Evolutionary conservation across 2,888 invertebrate genomes (phyloP).

Genomic region (Gryllus longicercus): DNA sequence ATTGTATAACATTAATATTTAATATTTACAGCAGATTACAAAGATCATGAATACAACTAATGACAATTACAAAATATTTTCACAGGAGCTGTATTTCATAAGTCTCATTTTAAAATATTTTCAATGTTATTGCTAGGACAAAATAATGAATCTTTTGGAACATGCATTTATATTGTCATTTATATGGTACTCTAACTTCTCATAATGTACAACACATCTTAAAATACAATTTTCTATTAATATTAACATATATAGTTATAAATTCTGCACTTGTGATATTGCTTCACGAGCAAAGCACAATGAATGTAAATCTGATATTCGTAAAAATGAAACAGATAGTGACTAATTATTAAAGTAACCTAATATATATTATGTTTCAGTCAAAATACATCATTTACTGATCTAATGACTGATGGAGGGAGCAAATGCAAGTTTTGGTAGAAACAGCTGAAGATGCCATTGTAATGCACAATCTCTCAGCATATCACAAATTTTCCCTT

Average conservation of each 20-base stretch:
- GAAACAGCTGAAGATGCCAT: background rate
- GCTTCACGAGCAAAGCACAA: background rate
- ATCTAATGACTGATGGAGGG: slow-evolving; percentile 3
- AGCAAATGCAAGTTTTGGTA: no score
- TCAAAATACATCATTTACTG: background rate
- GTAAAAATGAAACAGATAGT: background rate
- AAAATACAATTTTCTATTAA: no score
- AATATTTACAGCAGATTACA: slow-evolving; percentile 2
- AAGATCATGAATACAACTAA: background rate
- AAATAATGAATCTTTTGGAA: no score
- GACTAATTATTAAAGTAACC: background rate
- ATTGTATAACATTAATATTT: background rate
- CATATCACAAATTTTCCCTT: background rate
- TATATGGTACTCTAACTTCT: no score
- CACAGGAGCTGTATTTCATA: background rate
- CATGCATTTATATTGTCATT: no score
- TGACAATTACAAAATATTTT: background rate
- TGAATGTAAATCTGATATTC: background rate
- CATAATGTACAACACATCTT: no score
- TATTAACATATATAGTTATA: background rate
- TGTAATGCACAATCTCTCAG: background rate
- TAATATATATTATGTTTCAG: background rate
- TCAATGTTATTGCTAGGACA: no score
- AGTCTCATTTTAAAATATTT: no score
- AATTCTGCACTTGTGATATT: background rate